Evolutionary conservation across 2,113 vertebrate genomes (phyloP).

Genomic region (Carassius carassius): DNA sequence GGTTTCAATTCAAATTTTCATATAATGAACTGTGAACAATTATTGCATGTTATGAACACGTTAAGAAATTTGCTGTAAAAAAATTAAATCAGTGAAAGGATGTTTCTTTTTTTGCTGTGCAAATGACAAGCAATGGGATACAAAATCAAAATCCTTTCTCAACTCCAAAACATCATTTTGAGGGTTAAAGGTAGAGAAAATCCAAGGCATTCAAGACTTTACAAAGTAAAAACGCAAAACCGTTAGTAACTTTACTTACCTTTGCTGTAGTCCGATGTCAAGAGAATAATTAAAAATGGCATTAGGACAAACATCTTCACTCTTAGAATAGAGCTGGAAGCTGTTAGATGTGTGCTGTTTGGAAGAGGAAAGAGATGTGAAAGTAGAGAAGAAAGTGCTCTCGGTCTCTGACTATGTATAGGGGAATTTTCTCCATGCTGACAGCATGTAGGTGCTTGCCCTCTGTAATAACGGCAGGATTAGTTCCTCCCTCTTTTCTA

Average conservation of each 20-base stretch:
- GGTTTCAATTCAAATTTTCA: too few species aligned
- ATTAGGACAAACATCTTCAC: background rate
- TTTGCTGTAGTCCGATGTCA: background rate
- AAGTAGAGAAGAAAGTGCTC: background rate
- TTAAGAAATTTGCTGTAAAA: too few species aligned
- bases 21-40: too few species aligned
- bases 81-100: background rate
- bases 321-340: background rate
- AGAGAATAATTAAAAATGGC: background rate
- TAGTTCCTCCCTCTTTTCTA: background rate
- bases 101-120: background rate
- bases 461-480: too few species aligned
- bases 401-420: background rate
- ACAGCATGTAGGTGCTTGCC: background rate
- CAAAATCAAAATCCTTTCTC: background rate
- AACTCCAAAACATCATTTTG: background rate
- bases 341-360: background rate
- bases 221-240: background rate
- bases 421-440: background rate
- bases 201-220: background rate
- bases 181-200: background rate
- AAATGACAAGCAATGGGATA: background rate
- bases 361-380: background rate
- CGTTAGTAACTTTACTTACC: background rate
- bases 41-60: too few species aligned